phyloP scores from a whole-genome alignment of 2,797 vertebrate genomes.

The Trematocara caparti region DNA sequence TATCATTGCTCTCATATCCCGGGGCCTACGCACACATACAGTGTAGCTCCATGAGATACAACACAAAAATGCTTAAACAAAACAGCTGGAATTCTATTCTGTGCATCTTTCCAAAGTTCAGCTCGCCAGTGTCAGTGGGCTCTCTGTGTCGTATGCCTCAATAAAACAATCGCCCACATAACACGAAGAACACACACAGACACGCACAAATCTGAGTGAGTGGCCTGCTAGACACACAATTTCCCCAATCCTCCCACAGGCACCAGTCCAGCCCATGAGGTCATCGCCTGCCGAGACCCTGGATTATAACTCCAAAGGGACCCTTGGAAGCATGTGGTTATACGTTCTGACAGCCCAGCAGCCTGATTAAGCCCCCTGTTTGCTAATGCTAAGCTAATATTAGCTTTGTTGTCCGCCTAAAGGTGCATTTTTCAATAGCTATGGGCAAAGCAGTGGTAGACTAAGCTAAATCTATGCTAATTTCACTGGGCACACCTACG shows the following conservation, averaged over 20 bases:
- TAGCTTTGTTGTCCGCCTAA: constrained; percentile 84
- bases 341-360: constrained; percentile 87
- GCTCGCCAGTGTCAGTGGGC: constrained; percentile 23
- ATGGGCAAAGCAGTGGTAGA: constrained; percentile 31
- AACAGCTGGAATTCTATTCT: constrained; percentile 44
- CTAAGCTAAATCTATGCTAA: constrained; percentile 55
- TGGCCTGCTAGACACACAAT: constrained; percentile 56
- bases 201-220: constrained; percentile 39
- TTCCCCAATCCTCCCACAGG: constrained; percentile 72
- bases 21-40: constrained; percentile 18
- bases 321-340: constrained; percentile 88
- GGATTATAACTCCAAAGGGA: constrained; percentile 90
- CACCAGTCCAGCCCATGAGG: constrained; percentile 85
- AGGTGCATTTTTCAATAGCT: constrained; percentile 58
- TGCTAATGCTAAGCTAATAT: constrained; percentile 76
- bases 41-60: constrained; percentile 24
- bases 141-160: constrained; percentile 25
- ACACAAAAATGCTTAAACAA: constrained; percentile 51
- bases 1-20: constrained; percentile 61
- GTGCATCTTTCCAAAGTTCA: constrained; percentile 47
- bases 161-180: constrained; percentile 49
- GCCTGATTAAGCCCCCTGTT: constrained; percentile 83
- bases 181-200: constrained; percentile 5
- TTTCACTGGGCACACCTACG: constrained; percentile 67
- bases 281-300: constrained; percentile 84